Evolutionary conservation across 2,113 vertebrate genomes (phyloP).

Genomic region (Spea bombifrons): DNA sequence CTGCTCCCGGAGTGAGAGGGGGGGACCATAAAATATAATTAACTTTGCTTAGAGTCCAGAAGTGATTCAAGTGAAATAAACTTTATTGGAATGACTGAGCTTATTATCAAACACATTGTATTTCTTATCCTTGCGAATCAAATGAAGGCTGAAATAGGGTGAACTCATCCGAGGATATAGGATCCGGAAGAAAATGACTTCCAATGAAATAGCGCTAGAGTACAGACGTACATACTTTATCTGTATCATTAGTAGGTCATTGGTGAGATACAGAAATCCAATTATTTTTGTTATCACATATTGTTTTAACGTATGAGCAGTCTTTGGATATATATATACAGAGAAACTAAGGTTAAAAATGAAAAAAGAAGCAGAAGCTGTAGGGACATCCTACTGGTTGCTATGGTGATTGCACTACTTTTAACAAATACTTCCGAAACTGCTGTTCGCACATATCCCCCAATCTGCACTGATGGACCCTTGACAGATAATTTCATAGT

Average conservation of each 20-base stretch:
- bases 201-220: not conserved
- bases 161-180: slow-evolving; percentile 7
- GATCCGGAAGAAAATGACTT: slow-evolving; percentile 37
- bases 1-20: not conserved
- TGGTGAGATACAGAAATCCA: not conserved
- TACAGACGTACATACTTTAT: not conserved
- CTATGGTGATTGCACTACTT: no score
- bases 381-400: no score
- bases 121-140: slow-evolving; percentile 6
- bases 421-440: no score
- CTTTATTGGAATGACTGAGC: slow-evolving; percentile 11
- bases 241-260: not conserved
- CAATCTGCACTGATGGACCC: no score
- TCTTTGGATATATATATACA: no score
- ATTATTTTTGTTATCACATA: not conserved
- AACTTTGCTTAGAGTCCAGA: slow-evolving; percentile 1
- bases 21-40: not conserved
- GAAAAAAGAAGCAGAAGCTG: no score
- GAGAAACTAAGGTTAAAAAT: no score
- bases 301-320: not conserved
- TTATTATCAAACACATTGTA: slow-evolving; percentile 5
- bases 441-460: no score
- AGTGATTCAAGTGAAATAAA: slow-evolving; percentile 1
- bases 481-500: no score
- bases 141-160: slow-evolving; percentile 13